Base-by-base conservation (phyloP, 2,888 invertebrate species). In the Anodontia alba region DNA sequence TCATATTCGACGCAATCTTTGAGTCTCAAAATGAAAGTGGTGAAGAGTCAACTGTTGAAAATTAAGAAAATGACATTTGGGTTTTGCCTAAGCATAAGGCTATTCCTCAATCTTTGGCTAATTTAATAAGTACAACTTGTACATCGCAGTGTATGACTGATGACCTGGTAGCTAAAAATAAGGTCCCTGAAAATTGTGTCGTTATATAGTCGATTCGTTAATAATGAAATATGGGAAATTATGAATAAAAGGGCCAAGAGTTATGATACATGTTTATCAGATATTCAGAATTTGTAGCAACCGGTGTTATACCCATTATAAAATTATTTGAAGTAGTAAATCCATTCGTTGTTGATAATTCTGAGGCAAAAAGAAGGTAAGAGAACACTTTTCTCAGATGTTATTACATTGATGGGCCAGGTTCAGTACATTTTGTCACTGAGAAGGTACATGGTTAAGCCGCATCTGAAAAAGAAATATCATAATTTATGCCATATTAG, bases 361-460 rank as follows among this genome's bases (percentile, higher is more conserved):
- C 8, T 10, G 73, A 74, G 20, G 49, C 71, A 31, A 77, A 74
- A 38, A 62, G 17, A 2, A 2, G 26, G 3, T 73, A 71, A 0
- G 77, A 77, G 62, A 0, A 15, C 2, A 42, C 73, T 5, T 74
- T 77, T n/a, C 31, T n/a, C n/a, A n/a, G n/a, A n/a, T n/a, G n/a
- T n/a, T n/a, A n/a, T n/a, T n/a, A n/a, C n/a, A n/a, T n/a, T 81
- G 26, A 17, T 81, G 23, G 73, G 76, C 23, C 76, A 81, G 23
- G 71, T 74, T 2, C 77, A 81, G 38, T 81, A 73, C 23, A 46
- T 74, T 38, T 31, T 73, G n/a, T 74, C 74, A 7, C 26, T 80
- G 12, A 42, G 81, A 17, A 23, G 75, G 7, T 78, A 81, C 20
- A 57, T 75, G n/a, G 72, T 77, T 26, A 15, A 54, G 2, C 74